Evolutionary conservation across 2,797 vertebrate species (phyloP).

Genomic region (Balearica regulorum): DNA sequence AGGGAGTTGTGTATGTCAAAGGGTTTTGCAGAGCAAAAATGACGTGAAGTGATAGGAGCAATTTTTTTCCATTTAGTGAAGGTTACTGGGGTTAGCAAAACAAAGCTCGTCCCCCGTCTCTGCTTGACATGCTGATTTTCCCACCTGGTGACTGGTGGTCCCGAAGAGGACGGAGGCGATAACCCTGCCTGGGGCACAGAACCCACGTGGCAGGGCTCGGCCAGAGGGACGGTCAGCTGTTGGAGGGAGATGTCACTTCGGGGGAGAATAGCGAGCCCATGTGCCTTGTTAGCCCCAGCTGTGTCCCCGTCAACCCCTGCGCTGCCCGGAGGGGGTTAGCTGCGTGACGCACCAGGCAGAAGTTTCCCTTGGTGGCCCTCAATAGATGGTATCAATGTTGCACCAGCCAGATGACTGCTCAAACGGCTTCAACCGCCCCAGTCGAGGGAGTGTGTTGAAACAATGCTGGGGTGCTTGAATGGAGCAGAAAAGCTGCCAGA

Average conservation of each 20-base stretch:
- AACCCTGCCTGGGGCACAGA: conserved; percentile 12
- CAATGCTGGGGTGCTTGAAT: background rate
- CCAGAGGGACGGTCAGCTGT: conserved; percentile 64
- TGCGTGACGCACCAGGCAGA: background rate
- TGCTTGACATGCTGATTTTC: background rate
- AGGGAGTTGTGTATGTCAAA: background rate
- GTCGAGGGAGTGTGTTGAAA: background rate
- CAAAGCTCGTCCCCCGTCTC: background rate
- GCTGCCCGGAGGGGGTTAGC: conserved; percentile 42
- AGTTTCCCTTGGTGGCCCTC: background rate
- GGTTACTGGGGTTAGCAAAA: background rate
- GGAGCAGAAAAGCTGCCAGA: background rate
- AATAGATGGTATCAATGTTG: background rate
- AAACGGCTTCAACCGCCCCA: background rate
- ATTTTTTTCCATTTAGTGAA: background rate
- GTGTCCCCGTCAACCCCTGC: background rate
- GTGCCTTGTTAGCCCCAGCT: conserved; percentile 43
- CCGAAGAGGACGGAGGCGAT: background rate
- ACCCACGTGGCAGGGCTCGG: conserved; percentile 25
- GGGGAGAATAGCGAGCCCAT: background rate
- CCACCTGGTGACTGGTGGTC: background rate
- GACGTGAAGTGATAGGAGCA: background rate
- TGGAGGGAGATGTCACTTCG: conserved; percentile 37
- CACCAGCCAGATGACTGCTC: conserved; percentile 14
- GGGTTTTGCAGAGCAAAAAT: background rate